A percentile compares a stretch with the other conserved stretches of the same genome.
Evolutionary conservation across 1,140 invertebrate species (phyloP).

Genomic region (Zaprionus africanus): DNA sequence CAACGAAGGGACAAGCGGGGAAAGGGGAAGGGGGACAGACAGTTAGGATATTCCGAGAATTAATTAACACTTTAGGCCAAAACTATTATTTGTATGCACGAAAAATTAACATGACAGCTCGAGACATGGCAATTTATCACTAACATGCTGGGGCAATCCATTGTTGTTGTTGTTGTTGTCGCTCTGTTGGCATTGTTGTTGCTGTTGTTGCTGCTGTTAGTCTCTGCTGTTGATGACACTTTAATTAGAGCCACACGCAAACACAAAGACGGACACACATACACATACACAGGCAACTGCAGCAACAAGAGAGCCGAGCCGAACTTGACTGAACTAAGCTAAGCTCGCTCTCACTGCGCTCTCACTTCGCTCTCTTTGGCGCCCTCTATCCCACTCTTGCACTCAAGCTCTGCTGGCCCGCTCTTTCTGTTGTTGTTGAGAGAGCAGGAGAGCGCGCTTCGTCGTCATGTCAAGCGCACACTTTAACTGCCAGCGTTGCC

Average conservation of each 20-base stretch:
- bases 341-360: slow-evolving; percentile 2
- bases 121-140: slow-evolving; percentile 82
- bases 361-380: neutral
- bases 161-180: slow-evolving; percentile 32
- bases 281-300: neutral
- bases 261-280: slow-evolving; percentile 56
- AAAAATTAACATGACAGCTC: slow-evolving; percentile 82
- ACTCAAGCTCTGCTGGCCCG: neutral
- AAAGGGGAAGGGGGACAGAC: slow-evolving; percentile 21
- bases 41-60: slow-evolving; percentile 75
- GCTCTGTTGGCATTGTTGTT: slow-evolving; percentile 24
- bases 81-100: slow-evolving; percentile 78
- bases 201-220: slow-evolving; percentile 27
- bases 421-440: neutral
- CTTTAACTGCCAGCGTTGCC: slow-evolving; percentile 66
- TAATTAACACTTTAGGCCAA: slow-evolving; percentile 80
- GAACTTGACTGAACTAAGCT: slow-evolving; percentile 16
- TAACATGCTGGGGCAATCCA: slow-evolving; percentile 64
- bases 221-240: slow-evolving; percentile 77
- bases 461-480: slow-evolving; percentile 70
- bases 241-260: slow-evolving; percentile 83
- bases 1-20: neutral
- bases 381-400: neutral
- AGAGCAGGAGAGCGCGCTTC: slow-evolving; percentile 9
- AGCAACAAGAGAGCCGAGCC: neutral